phyloP scores from a whole-genome alignment of 2,797 vertebrate species.

The Pyrocephalus nanus region DNA sequence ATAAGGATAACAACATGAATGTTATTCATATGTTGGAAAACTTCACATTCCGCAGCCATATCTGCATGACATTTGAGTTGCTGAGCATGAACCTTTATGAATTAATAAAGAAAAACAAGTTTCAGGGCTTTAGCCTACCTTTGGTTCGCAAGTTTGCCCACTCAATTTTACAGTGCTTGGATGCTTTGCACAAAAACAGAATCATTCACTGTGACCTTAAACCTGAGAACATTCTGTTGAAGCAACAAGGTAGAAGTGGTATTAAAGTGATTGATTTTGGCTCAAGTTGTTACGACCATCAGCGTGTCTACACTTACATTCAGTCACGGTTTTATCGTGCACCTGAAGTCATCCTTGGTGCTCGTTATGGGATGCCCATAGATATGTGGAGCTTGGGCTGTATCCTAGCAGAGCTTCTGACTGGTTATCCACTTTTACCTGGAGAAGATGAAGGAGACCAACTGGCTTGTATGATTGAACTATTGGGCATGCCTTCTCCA shows the following conservation, averaged over 20 bases:
- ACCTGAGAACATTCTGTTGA: conserved; percentile 97
- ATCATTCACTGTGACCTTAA: conserved; percentile 99
- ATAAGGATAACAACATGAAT: conserved; percentile 97
- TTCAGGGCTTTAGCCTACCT: conserved; percentile 98
- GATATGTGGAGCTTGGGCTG: conserved; percentile 99
- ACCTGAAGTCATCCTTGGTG: conserved; percentile 96
- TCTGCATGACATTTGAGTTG: conserved; percentile 99
- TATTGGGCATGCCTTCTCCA: conserved; percentile 92
- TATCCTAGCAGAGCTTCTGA: conserved; percentile 96
- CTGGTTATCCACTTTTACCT: conserved; percentile 93
- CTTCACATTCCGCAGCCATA: conserved; percentile 98
- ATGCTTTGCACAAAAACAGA: conserved; percentile 95
- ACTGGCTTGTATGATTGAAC: conserved; percentile 96
- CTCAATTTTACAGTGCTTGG: conserved; percentile 97
- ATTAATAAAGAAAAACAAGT: conserved; percentile 99
- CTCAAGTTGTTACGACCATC: conserved; percentile 98
- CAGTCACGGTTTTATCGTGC: conserved; percentile 98
- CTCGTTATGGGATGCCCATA: conserved; percentile 97
- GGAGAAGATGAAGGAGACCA: conserved; percentile 99
- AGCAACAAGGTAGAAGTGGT: conserved; percentile 97
- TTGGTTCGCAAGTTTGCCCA: conserved; percentile 98
- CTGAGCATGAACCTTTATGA: conserved; percentile 99
- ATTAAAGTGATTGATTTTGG: conserved; percentile 99
- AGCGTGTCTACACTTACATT: conserved; percentile 98
- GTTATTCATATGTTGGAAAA: conserved; percentile 99